These are phyloP conservation scores for Ariolimax columbianus DNA, from an alignment of 2,888 invertebrate genomes.

Conservation along the genomic window DNA sequence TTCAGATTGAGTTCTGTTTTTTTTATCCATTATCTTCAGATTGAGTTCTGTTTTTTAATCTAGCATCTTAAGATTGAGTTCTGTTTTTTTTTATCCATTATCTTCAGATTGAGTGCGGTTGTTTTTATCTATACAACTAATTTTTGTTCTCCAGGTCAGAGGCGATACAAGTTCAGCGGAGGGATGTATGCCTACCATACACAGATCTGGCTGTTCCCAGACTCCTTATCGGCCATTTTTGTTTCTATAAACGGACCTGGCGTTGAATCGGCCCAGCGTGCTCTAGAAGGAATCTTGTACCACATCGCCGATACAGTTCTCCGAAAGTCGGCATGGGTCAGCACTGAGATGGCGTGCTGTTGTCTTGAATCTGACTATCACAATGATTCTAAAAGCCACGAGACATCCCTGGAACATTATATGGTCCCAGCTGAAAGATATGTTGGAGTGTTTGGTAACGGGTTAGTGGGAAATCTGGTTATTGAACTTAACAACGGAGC, in stretches of 20 bases:
- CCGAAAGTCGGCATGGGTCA: conserved; percentile 43
- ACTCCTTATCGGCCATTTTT: conserved; percentile 32
- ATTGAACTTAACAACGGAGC: conserved; percentile 1
- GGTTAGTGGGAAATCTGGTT: conserved; percentile 31
- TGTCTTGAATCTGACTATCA: conserved; percentile 13
- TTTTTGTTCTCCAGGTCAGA: too few species aligned
- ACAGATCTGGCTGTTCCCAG: conserved; percentile 47
- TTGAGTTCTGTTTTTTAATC: too few species aligned
- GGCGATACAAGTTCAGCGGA: conserved; percentile 43
- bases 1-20: too few species aligned
- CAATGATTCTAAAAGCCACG: background rate
- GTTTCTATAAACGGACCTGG: conserved; percentile 50
- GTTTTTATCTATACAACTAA: too few species aligned
- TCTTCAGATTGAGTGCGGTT: too few species aligned
- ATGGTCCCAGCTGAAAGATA: conserved; percentile 13
- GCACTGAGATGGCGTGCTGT: conserved; percentile 27
- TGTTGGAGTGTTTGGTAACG: conserved; percentile 26
- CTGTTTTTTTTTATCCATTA: too few species aligned
- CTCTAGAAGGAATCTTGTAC: conserved; percentile 36
- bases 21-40: too few species aligned
- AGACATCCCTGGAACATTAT: background rate
- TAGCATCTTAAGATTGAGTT: too few species aligned
- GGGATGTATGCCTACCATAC: conserved; percentile 44
- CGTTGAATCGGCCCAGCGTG: background rate
- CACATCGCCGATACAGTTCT: conserved; percentile 42